A percentile compares a stretch with the other conserved stretches of the same genome.
These are phyloP conservation scores for Eledona agricola DNA, from an alignment of 2,888 invertebrate species.

Conservation along the genomic window DNA sequence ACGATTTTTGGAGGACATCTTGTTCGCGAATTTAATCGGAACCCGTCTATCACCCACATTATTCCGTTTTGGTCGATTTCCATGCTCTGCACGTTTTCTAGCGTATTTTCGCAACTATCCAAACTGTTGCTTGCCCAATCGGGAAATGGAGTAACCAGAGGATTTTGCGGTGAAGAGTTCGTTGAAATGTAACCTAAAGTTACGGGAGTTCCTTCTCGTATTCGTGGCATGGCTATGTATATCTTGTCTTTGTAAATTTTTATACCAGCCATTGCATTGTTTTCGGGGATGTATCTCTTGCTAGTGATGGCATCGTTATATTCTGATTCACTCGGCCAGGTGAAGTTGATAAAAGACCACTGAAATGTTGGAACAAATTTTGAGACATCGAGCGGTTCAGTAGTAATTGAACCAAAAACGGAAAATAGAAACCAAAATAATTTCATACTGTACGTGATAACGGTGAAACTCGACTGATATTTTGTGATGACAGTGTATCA, in stretches of 20 bases:
- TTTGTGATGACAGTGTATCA: too few species aligned
- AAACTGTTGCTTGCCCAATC: slow-evolving; percentile 71
- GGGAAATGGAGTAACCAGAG: slow-evolving; percentile 72
- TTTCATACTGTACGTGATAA: too few species aligned
- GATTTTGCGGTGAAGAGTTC: slow-evolving; percentile 62
- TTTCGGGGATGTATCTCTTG: slow-evolving; percentile 71
- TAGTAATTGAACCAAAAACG: too few species aligned
- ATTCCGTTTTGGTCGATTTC: slow-evolving; percentile 76
- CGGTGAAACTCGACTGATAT: too few species aligned
- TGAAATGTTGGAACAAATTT: too few species aligned
- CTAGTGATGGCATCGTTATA: slow-evolving; percentile 67
- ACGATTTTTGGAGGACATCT: slow-evolving; percentile 74
- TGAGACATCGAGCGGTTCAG: too few species aligned
- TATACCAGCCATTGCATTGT: slow-evolving; percentile 74
- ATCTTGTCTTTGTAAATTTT: slow-evolving; percentile 73
- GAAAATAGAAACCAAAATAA: too few species aligned
- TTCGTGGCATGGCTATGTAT: slow-evolving; percentile 74
- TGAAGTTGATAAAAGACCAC: slow-evolving; percentile 75
- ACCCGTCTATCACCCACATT: slow-evolving; percentile 75
- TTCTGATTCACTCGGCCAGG: slow-evolving; percentile 69
- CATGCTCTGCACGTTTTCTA: slow-evolving; percentile 78
- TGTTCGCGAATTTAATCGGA: slow-evolving; percentile 64
- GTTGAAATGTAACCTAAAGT: slow-evolving; percentile 67
- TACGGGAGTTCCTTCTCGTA: slow-evolving; percentile 74
- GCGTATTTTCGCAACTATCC: slow-evolving; percentile 67